Base-by-base conservation (phyloP, 2,113 vertebrate genomes). In the Cisticola juncidis region DNA sequence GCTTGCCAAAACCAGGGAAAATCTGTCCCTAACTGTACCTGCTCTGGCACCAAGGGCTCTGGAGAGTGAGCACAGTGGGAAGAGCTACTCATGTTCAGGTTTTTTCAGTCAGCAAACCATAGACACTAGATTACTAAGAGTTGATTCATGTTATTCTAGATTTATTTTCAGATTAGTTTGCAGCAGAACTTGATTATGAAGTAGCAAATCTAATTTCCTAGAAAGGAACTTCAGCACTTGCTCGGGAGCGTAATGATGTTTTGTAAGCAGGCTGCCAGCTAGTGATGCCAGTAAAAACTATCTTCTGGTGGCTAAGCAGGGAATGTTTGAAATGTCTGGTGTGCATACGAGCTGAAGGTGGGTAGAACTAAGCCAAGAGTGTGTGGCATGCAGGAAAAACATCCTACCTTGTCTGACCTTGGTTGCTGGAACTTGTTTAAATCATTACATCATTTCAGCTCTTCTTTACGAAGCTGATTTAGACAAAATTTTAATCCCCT, bases 401-500 rank as follows among this genome's bases (percentile, higher is more conserved):
- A 26, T n/a, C 18, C 57, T 57, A 62, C 78, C 68, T 94, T 81
- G 29, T 54, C 70, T 95, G 95, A 95, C 91, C 87, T 91, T 94
- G 40, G 5, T 44, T 80, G 53, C 35, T 78, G 72, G 70, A 56
- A 90, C 28, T 88, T 94, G 54, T 79, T 96, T 92, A 69, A 91
- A 64, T 81, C 38, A 72, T 78, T 25, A 68, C 70, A 78, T 94
- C 23, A 95, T 95, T 96, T 93, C 86, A 93, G 88, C 65, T 77
- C 60, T 68, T 94, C 74, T 86, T 88, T 68, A 94, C 81, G 95
- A 96, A 97, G 83, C 94, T 93, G 95, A 79, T 96, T 95, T 95
- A 91, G 70, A 77, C 80, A 92, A 85, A 58, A 74, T 40, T 87
- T 95, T 94, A 95, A 97, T 96, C 96, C 81, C 58, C 69, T 76